Conservation (phyloP, 92 coral and sea anemone genomes). For the Zoanthus solanderi region DNA sequence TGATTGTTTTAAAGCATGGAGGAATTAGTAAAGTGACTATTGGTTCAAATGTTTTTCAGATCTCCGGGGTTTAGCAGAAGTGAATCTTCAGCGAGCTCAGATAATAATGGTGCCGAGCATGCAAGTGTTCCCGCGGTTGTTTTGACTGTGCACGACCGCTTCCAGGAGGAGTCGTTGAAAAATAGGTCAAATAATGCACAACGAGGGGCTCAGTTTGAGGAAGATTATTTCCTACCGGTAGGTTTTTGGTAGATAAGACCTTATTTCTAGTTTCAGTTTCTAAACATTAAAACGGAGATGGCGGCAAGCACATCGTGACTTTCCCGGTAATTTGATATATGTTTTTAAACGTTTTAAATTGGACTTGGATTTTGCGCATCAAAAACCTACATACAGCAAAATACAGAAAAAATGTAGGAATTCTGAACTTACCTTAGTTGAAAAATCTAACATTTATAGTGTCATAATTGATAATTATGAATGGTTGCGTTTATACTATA, state of each 20-base stretch:
- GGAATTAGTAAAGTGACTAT: background rate
- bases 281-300: background rate
- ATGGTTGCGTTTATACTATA: too few relatives aligned
- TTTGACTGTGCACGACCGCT: constrained; percentile 72
- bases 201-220: constrained; percentile 52
- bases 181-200: constrained; percentile 20
- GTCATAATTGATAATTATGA: too few relatives aligned
- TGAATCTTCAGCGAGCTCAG: constrained; percentile 43
- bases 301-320: constrained; percentile 5
- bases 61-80: constrained; percentile 24
- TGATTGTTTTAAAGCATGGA: constrained; percentile 37
- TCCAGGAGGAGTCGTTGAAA: constrained; percentile 59
- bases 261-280: background rate
- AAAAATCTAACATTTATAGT: too few relatives aligned
- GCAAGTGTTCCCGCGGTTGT: constrained; percentile 73
- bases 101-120: constrained; percentile 43
- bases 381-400: too few relatives aligned
- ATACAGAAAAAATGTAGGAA: too few relatives aligned
- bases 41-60: constrained; percentile 5
- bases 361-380: too few relatives aligned
- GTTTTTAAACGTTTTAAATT: too few relatives aligned
- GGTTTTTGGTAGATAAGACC: constrained; percentile 26
- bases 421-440: too few relatives aligned
- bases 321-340: constrained; percentile 24
- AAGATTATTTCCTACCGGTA: constrained; percentile 85